phyloP scores from a whole-genome alignment of 2,888 invertebrate species.

The Melanophora roralis region DNA sequence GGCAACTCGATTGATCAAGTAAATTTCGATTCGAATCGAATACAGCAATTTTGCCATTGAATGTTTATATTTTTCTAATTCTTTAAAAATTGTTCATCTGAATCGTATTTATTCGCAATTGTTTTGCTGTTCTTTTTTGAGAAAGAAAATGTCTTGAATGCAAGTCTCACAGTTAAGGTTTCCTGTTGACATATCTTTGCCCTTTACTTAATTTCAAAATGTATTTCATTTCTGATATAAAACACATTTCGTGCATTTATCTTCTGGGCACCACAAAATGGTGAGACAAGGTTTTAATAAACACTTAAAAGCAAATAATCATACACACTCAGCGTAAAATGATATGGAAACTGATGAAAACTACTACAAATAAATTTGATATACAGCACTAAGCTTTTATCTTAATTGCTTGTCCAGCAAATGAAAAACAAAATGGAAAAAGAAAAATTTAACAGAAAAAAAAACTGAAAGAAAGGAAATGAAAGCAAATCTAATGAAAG shows the following conservation, averaged over 20 bases:
- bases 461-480: not conserved
- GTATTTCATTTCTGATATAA: not conserved
- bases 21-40: too few relatives aligned
- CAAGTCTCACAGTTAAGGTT: not conserved
- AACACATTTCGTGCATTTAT: not conserved
- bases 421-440: too few relatives aligned
- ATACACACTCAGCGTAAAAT: not conserved
- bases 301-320: not conserved
- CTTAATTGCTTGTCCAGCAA: slow-evolving; percentile 65
- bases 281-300: not conserved
- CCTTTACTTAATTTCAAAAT: not conserved
- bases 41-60: too few relatives aligned
- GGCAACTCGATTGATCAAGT: too few relatives aligned
- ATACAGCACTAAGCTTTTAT: slow-evolving; percentile 61
- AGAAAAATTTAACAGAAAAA: not conserved
- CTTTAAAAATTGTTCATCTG: slow-evolving; percentile 3
- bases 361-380: slow-evolving; percentile 18
- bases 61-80: too few relatives aligned
- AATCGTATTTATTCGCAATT: not conserved
- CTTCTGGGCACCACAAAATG: not conserved
- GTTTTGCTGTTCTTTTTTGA: not conserved
- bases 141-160: slow-evolving; percentile 1
- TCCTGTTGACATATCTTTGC: slow-evolving; percentile 6
- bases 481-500: slow-evolving; percentile 12
- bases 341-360: not conserved